A percentile compares a stretch with the other conserved stretches of the same genome.
These are phyloP conservation scores for Atopsyche davidsoni DNA, from an alignment of 1,140 invertebrate species.

Conservation along the genomic window DNA sequence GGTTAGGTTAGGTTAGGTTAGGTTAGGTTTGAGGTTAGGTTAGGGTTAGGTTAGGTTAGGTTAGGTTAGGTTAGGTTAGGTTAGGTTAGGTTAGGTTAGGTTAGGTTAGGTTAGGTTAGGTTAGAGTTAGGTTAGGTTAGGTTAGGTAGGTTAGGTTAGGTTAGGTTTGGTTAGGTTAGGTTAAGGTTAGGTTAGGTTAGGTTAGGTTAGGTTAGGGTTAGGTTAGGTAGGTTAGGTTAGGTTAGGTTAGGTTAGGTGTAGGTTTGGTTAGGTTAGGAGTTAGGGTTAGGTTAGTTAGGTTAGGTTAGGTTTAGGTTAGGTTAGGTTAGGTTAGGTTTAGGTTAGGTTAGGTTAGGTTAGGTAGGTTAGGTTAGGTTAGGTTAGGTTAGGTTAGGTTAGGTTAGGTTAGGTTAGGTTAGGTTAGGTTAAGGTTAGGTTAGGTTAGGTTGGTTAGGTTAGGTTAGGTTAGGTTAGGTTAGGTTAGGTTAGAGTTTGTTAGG, in stretches of 20 bases:
- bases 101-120: constrained; percentile 7
- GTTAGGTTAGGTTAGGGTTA: background rate
- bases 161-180: constrained; percentile 4
- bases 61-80: constrained; percentile 6
- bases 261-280: constrained; percentile 6
- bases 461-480: constrained; percentile 7
- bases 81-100: constrained; percentile 5
- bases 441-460: background rate
- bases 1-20: constrained; percentile 23
- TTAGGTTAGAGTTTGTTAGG: constrained; percentile 3
- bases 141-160: constrained; percentile 7
- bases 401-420: constrained; percentile 7
- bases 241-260: constrained; percentile 7
- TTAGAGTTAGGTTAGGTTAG: constrained; percentile 7
- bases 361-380: too few relatives aligned
- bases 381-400: constrained; percentile 7
- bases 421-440: background rate
- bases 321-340: constrained; percentile 1
- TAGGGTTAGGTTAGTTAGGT: constrained; percentile 1
- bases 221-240: constrained; percentile 3
- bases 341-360: constrained; percentile 4
- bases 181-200: background rate
- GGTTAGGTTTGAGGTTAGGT: constrained; percentile 5
- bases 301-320: constrained; percentile 1
- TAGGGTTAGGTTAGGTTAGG: constrained; percentile 1